phyloP scores from a whole-genome alignment of 2,888 invertebrate species.

The Clanis bilineata region DNA sequence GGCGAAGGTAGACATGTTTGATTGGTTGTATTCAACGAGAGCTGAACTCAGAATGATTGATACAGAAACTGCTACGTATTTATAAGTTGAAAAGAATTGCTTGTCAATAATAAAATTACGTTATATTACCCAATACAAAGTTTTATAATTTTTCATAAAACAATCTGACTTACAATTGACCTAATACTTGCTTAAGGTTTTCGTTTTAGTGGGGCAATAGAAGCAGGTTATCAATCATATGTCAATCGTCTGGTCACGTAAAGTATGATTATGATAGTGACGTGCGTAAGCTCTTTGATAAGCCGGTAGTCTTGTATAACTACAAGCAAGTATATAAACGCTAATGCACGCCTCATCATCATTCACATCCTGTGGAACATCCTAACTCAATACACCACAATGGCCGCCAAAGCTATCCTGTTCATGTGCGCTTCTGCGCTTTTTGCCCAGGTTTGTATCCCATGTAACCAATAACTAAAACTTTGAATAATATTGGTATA shows the following conservation, averaged over 20 bases:
- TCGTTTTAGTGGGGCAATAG: neutral
- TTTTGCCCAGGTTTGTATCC: slow-evolving; percentile 16
- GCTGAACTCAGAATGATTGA: neutral
- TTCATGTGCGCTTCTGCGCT: slow-evolving; percentile 17
- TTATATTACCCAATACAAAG: neutral
- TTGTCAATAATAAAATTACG: too few relatives aligned
- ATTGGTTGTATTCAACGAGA: slow-evolving; percentile 13
- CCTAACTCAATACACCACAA: neutral
- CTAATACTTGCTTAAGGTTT: neutral
- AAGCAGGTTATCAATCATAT: neutral
- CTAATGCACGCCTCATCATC: too few relatives aligned
- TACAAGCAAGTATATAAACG: neutral
- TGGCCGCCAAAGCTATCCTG: slow-evolving; percentile 19
- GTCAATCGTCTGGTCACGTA: neutral
- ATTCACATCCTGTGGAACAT: neutral
- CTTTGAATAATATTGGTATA: too few relatives aligned
- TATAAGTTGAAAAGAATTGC: too few relatives aligned
- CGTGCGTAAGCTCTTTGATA: neutral
- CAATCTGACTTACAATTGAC: neutral
- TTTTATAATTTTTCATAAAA: neutral
- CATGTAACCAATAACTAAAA: too few relatives aligned
- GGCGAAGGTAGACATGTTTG: slow-evolving; percentile 40
- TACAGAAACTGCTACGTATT: neutral
- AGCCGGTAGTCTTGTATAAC: neutral
- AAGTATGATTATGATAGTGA: too few relatives aligned